Evolutionary conservation across 2,888 invertebrate genomes (phyloP).

Genomic region (Itoplectis maculator): DNA sequence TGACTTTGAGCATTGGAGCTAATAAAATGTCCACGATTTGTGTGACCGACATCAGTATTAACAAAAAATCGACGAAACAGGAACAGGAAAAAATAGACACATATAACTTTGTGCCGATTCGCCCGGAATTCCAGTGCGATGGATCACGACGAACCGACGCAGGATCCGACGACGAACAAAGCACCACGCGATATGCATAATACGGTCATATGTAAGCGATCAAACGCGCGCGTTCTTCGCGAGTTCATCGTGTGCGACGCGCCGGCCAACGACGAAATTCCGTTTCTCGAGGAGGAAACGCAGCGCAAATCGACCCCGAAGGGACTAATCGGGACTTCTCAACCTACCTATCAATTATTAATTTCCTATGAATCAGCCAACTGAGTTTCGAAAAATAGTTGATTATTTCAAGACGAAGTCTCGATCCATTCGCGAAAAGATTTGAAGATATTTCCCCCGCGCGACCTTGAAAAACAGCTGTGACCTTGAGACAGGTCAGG

Average conservation of each 20-base stretch:
- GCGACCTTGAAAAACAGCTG: no score
- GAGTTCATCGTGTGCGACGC: conserved; percentile 8
- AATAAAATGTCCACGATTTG: no score
- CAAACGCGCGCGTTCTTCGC: conserved; percentile 39
- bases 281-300: not conserved
- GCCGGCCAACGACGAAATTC: conserved; percentile 13
- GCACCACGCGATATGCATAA: conserved; percentile 64
- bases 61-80: not conserved
- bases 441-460: no score
- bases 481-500: no score
- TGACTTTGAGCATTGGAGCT: not conserved
- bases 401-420: no score
- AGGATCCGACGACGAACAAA: conserved; percentile 45
- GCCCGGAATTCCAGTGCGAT: conserved; percentile 54
- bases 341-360: no score
- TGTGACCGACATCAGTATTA: no score
- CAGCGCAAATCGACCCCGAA: not conserved
- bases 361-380: not conserved
- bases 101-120: conserved; percentile 24
- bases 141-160: conserved; percentile 47
- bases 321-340: not conserved
- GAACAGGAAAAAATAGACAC: conserved; percentile 13
- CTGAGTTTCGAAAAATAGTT: no score
- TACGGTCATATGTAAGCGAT: conserved; percentile 60
- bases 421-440: no score